Evolutionary conservation across 2,113 vertebrate species (phyloP).

Genomic region (Cromileptes altivelis): DNA sequence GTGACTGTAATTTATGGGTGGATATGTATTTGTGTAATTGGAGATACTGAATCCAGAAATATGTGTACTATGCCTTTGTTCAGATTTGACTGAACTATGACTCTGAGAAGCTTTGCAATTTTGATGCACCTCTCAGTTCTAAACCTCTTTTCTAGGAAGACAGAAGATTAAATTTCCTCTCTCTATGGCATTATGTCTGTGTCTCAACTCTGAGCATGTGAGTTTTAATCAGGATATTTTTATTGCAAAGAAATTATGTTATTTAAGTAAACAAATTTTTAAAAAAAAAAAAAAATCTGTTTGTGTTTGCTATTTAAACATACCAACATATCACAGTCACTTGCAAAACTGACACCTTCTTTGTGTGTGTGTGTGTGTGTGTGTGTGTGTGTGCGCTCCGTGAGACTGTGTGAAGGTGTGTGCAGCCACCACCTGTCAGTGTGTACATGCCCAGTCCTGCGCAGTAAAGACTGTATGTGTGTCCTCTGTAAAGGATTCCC

Average conservation of each 20-base stretch:
- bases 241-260: neutral
- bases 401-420: neutral
- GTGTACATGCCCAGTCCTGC: conserved; percentile 5
- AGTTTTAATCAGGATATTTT: neutral
- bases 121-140: too few species aligned
- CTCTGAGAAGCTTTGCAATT: too few species aligned
- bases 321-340: neutral
- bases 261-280: neutral
- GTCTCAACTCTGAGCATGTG: neutral
- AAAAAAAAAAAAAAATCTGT: neutral
- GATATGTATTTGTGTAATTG: too few species aligned
- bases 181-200: neutral
- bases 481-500: neutral
- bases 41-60: too few species aligned
- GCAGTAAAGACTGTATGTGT: neutral
- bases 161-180: too few species aligned
- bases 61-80: too few species aligned
- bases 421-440: neutral
- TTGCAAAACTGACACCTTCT: neutral
- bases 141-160: too few species aligned
- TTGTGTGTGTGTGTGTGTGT: neutral
- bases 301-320: neutral
- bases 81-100: too few species aligned
- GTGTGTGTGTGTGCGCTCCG: neutral
- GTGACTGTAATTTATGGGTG: too few species aligned